Conservation (phyloP, 2,113 vertebrate genomes). For the Forbesichthys agassizii region DNA sequence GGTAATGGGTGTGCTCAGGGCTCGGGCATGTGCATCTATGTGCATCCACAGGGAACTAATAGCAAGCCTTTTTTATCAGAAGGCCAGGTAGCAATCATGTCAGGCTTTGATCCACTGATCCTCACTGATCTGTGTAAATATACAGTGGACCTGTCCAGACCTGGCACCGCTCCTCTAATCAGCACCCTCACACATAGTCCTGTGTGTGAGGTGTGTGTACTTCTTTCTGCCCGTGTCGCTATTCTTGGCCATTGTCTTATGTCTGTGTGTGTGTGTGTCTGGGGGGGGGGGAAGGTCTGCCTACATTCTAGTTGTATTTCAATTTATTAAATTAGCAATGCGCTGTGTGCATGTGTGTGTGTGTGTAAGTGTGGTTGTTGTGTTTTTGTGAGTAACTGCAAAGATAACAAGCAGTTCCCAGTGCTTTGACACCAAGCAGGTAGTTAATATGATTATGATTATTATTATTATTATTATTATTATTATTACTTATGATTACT, state of each 20-base stretch:
- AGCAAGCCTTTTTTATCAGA: slow-evolving; percentile 72
- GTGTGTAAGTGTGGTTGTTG: slow-evolving; percentile 14
- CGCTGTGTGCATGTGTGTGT: slow-evolving; percentile 38
- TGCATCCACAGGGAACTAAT: slow-evolving; percentile 72
- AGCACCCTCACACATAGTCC: slow-evolving; percentile 43
- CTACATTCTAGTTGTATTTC: slow-evolving; percentile 3
- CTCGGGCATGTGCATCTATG: neutral
- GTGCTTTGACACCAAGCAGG: slow-evolving; percentile 37
- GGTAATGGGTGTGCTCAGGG: neutral
- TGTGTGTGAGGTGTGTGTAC: slow-evolving; percentile 8
- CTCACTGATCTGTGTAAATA: slow-evolving; percentile 72
- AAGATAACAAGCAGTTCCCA: slow-evolving; percentile 46
- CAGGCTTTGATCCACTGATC: slow-evolving; percentile 78
- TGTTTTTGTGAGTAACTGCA: slow-evolving; percentile 40
- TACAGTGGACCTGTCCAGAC: slow-evolving; percentile 70
- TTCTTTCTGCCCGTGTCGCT: neutral
- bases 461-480: slow-evolving; percentile 47
- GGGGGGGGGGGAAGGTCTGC: slow-evolving; percentile 9
- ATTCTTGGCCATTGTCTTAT: neutral
- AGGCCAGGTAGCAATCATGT: slow-evolving; percentile 74
- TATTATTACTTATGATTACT: slow-evolving; percentile 30
- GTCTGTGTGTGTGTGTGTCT: slow-evolving; percentile 8
- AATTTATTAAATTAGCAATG: slow-evolving; percentile 6
- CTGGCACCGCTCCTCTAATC: slow-evolving; percentile 55
- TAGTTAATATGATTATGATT: slow-evolving; percentile 11